Evolutionary conservation across 2,797 vertebrate species (phyloP), one percentile per base, ranked within the genome.

Genomic region (Buceros bicornis): DNA sequence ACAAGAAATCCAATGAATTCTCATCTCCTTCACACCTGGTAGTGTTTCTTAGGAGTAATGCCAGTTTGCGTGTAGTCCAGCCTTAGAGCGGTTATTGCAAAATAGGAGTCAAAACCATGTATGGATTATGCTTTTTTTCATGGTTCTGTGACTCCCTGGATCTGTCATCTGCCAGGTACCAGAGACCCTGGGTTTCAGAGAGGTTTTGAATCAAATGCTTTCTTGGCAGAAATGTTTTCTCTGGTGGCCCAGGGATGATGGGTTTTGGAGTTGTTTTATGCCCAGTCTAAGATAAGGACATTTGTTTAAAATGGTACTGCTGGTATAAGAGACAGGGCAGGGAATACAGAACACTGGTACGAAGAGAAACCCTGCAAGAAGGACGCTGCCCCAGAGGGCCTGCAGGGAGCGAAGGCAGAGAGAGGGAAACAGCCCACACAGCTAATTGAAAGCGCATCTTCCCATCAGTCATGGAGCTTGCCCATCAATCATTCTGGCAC

Each of bases 401-500:
- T 40, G 65, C 10, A 62, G 19, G 57, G 50, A 95, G 54, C 0
- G 0, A 72, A 93, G 86, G 89, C 90, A 89, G 78, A 77, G 71
- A 87, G 92, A 54, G 54, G 57, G 67, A 87, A 94, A 42, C 5
- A 43, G 92, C 88, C 89, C 83, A 70, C 96, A 93, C 88, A 88
- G 92, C 94, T 97, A 97, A 97, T 97, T 95, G 96, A 96, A 95
- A 95, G 92, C 12, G 72, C 92, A 97, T 97, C 96, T 93, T 93
- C 87, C 83, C 0, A 82, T 96, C 96, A 97, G 84, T 97, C 97
- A 96, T 25, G 56, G 80, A 37, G 50, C 87, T 93, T 74, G 60
- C 89, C 87, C 94, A 97, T 98, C 98, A 95, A 93, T 98, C 97
- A 97, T 95, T 90, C 95, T 91, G 93, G 95, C 97, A 97, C 92